Conservation (phyloP, 2,888 invertebrate genomes). For the Conomelus anceps region DNA sequence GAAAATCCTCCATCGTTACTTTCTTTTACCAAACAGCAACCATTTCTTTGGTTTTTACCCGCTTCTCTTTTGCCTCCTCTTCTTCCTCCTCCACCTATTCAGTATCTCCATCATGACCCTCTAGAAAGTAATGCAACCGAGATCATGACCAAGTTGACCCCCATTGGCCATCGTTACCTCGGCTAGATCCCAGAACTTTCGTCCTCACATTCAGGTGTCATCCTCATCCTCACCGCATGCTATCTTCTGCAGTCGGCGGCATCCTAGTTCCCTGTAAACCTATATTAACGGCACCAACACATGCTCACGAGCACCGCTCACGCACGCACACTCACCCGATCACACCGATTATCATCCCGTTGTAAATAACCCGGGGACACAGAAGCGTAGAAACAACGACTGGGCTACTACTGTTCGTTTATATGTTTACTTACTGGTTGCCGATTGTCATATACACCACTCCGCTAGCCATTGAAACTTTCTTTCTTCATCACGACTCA, state of each 20-base stretch:
- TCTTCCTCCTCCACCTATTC: not conserved
- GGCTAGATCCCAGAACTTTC: not conserved
- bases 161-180: not conserved
- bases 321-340: not conserved
- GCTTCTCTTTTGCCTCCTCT: not conserved
- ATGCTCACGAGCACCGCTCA: not conserved
- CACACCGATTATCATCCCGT: not conserved
- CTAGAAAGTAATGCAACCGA: not conserved
- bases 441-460: not conserved
- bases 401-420: not conserved
- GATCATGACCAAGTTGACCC: not conserved
- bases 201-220: not conserved
- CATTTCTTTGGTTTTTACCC: not conserved
- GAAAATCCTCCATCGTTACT: too few species aligned
- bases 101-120: not conserved
- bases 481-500: not conserved
- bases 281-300: not conserved
- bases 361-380: not conserved
- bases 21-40: not conserved
- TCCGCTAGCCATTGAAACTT: not conserved
- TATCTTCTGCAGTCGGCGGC: not conserved
- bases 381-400: not conserved
- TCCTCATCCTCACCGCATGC: not conserved
- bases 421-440: not conserved
- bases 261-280: not conserved